Evolutionary conservation across 2,888 invertebrate genomes (phyloP).

Genomic region (Brachyopa scutellaris): DNA sequence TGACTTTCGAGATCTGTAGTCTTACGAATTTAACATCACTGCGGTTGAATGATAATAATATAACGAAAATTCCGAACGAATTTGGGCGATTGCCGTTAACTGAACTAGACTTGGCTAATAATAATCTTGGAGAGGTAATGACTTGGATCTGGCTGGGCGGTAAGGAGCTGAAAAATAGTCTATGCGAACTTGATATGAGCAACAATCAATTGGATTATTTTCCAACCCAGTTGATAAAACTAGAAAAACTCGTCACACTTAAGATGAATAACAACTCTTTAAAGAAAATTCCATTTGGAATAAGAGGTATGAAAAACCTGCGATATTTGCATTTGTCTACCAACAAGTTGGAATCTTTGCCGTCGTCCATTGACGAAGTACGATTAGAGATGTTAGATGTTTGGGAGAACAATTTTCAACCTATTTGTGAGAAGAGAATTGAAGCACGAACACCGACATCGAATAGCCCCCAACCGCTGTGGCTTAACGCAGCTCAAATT

Average conservation of each 20-base stretch:
- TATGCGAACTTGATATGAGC: constrained; percentile 86
- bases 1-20: constrained; percentile 87
- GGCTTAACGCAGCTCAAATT: constrained; percentile 78
- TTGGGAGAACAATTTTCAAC: constrained; percentile 79
- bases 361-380: constrained; percentile 78
- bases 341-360: constrained; percentile 79
- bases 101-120: constrained; percentile 86
- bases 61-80: constrained; percentile 87
- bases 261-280: constrained; percentile 86
- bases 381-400: constrained; percentile 78
- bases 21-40: constrained; percentile 86
- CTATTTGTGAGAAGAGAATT: constrained; percentile 55
- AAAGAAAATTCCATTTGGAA: constrained; percentile 84
- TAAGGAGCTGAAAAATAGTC: constrained; percentile 82
- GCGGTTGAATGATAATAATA: constrained; percentile 87
- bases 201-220: constrained; percentile 84
- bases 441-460: constrained; percentile 6
- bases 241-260: constrained; percentile 85
- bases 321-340: constrained; percentile 78
- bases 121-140: constrained; percentile 84
- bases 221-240: constrained; percentile 86
- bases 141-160: constrained; percentile 85
- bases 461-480: constrained; percentile 75
- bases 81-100: constrained; percentile 85
- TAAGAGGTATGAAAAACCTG: constrained; percentile 83